A percentile compares a stretch with the other conserved stretches of the same genome.
phyloP scores from a whole-genome alignment of 2,888 invertebrate species.

The Aspidiotus destructor region DNA sequence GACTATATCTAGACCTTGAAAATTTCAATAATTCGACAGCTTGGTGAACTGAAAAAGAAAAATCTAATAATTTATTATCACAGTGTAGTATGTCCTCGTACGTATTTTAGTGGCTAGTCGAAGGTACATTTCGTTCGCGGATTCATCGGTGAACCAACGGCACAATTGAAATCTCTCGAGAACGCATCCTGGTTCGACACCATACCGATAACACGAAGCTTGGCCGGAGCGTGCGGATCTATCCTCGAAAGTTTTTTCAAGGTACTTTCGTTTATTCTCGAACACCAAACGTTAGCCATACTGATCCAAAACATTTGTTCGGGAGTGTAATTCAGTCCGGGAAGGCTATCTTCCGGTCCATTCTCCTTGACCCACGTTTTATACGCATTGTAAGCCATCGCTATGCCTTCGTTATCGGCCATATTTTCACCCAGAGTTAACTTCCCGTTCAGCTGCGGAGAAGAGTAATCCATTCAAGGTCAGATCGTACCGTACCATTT shows the following conservation, averaged over 20 bases:
- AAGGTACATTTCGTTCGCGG: slow-evolving; percentile 48
- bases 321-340: slow-evolving; percentile 57
- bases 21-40: too few species aligned
- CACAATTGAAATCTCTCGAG: slow-evolving; percentile 51
- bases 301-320: slow-evolving; percentile 70
- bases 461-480: background rate
- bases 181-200: slow-evolving; percentile 52
- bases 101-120: too few species aligned
- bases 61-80: too few species aligned
- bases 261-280: slow-evolving; percentile 57
- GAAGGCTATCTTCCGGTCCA: slow-evolving; percentile 54
- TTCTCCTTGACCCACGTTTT: slow-evolving; percentile 60
- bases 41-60: too few species aligned
- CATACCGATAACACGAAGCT: slow-evolving; percentile 52
- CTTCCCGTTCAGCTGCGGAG: slow-evolving; percentile 39
- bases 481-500: too few species aligned
- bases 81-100: too few species aligned
- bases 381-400: slow-evolving; percentile 77
- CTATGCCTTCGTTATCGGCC: slow-evolving; percentile 85
- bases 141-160: slow-evolving; percentile 51
- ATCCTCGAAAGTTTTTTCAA: slow-evolving; percentile 58
- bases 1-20: too few species aligned
- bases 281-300: slow-evolving; percentile 78
- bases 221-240: slow-evolving; percentile 43
- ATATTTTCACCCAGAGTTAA: slow-evolving; percentile 57